A percentile compares a stretch with the other conserved stretches of the same genome.
These are phyloP conservation scores for Drosophila ananassae DNA, from an alignment of 1,140 invertebrate genomes.

Conservation along the genomic window DNA sequence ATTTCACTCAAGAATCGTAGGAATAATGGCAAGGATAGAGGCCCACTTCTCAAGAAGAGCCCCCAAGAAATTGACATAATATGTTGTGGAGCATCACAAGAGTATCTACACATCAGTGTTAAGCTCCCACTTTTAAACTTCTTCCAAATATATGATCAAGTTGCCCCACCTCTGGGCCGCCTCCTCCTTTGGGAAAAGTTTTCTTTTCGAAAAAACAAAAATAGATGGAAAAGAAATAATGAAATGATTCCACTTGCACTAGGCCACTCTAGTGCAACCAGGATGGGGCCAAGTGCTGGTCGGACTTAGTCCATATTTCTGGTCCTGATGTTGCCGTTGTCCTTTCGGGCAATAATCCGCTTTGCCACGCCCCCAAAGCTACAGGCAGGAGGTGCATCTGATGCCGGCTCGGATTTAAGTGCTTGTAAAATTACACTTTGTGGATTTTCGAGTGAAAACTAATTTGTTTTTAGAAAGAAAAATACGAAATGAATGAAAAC, in stretches of 20 bases:
- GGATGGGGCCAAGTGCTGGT: constrained; percentile 53
- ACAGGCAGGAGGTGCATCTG: constrained; percentile 14
- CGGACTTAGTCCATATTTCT: constrained; percentile 32
- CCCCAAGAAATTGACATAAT: no score
- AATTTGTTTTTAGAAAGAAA: constrained; percentile 50
- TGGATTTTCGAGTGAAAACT: constrained; percentile 69
- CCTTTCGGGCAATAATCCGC: constrained; percentile 59
- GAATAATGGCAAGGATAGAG: no score
- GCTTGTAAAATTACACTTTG: constrained; percentile 78
- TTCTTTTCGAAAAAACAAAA: constrained; percentile 1
- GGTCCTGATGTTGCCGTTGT: constrained; percentile 35
- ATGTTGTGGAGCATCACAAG: neutral
- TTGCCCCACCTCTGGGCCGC: neutral
- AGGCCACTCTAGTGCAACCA: constrained; percentile 21
- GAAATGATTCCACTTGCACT: constrained; percentile 54
- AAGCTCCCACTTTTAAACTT: constrained; percentile 19
- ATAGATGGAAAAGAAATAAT: constrained; percentile 20
- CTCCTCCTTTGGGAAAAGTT: constrained; percentile 24
- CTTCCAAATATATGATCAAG: constrained; percentile 19
- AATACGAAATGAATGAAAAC: constrained; percentile 10
- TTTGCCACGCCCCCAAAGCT: constrained; percentile 53
- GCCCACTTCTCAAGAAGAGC: no score
- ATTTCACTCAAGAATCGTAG: no score
- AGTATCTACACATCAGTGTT: constrained; percentile 4
- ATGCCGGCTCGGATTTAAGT: constrained; percentile 54